A percentile compares a stretch with the other conserved stretches of the same genome.
Evolutionary conservation across 2,113 vertebrate genomes (phyloP).

Genomic region (Fulmarus glacialis): DNA sequence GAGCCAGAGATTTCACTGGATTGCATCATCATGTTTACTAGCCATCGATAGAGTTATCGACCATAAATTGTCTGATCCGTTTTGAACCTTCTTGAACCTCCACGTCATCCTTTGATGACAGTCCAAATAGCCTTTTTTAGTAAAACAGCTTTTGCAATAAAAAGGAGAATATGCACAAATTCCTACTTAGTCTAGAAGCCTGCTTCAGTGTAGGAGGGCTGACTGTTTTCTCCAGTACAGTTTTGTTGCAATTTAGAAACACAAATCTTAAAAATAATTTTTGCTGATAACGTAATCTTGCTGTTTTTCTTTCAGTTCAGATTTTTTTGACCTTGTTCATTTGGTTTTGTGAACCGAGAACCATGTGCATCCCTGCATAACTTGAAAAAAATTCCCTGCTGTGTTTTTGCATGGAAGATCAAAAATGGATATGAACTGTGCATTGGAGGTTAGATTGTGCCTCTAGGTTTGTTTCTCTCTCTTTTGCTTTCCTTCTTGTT

Average conservation of each 20-base stretch:
- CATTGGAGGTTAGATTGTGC: not conserved
- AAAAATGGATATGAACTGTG: slow-evolving; percentile 9
- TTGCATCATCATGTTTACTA: slow-evolving; percentile 42
- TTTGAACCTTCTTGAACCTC: slow-evolving; percentile 27
- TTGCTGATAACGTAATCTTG: not conserved
- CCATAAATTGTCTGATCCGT: not conserved
- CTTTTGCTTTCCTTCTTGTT: slow-evolving; percentile 7
- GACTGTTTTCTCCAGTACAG: not conserved
- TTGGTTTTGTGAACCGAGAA: not conserved
- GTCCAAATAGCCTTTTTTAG: slow-evolving; percentile 5
- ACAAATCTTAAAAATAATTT: not conserved
- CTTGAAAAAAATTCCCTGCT: slow-evolving; percentile 5
- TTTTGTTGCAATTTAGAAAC: not conserved
- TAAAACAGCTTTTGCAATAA: slow-evolving; percentile 24
- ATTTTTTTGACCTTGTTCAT: not conserved
- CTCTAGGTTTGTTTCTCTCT: slow-evolving; percentile 14
- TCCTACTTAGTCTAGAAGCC: not conserved
- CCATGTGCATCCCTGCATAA: not conserved
- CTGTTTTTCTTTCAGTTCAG: not conserved
- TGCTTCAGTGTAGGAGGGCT: not conserved
- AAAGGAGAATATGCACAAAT: not conserved
- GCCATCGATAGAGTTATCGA: not conserved
- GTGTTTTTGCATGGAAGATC: slow-evolving; percentile 11
- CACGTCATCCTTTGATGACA: not conserved
- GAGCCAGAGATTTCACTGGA: slow-evolving; percentile 35